Evolutionary conservation across 35 echinoderm and acorn worm species (phyloP), one percentile per base, ranked within the genome.

Genomic region (Patiria miniata): DNA sequence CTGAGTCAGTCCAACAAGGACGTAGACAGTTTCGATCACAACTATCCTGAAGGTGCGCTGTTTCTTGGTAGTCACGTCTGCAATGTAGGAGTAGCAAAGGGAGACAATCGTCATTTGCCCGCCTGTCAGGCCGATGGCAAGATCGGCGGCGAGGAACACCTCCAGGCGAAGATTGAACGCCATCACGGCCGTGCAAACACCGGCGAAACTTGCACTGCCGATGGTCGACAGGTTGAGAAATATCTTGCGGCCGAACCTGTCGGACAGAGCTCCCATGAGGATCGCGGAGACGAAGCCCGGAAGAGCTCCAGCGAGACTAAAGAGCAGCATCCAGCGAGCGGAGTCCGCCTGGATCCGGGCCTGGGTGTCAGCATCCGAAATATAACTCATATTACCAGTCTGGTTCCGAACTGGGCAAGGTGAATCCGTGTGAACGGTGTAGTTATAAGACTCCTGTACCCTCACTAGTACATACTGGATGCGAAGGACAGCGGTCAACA

Each of bases 21-120:
- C 56, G 18, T 61, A 42, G 18, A 78, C 52, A 29, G 78, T 55
- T 5, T 89, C 87, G 5, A 89, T 51, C 47, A 89, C 44, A 39
- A 79, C 65, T 47, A 89, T 60, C 22, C 87, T 78, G 37, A 89
- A 81, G 14, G 87, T 78, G 21, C 87, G 65, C 56, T 89, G 36
- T 39, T 89, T 61, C 51, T 82, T 79, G 19, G 78, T 59, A 14
- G 87, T 81, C 6, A 89, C 68, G 79, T 89, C 87, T 29, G 87
- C 78, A 26, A 89, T 89, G 79, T 89, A 89, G 77, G 87, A 81
- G 17, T 81, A 61, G 51, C 77, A 89, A 0, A 78, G 56, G 6
- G 87, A 39, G 5, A 89, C 23, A 39, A 89, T 78, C 79, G 81
- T 50, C 15, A 78, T 59, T 22, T 59, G 81, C 52, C 78, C 78